Conservation (phyloP, 2,888 invertebrate genomes). For the Rhagophthalmus giganteus region DNA sequence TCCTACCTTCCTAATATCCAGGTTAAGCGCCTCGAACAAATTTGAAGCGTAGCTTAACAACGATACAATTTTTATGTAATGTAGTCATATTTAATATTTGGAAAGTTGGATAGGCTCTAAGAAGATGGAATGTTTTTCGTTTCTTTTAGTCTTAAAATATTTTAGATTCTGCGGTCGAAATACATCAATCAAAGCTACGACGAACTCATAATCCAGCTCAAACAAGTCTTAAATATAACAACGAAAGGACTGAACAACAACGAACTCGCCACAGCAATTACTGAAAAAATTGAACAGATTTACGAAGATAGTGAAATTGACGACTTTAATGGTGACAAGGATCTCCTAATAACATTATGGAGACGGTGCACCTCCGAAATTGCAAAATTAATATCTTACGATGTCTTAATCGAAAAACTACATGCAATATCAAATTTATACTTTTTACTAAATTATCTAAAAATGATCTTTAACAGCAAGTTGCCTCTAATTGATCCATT, state of each 20-base stretch:
- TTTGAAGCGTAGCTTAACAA: too few relatives aligned
- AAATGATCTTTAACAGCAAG: constrained; percentile 63
- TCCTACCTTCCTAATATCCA: too few relatives aligned
- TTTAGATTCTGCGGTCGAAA: constrained; percentile 13
- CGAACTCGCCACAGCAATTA: constrained; percentile 8
- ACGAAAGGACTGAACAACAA: neutral
- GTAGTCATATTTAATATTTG: too few relatives aligned
- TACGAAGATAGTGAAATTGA: constrained; percentile 2
- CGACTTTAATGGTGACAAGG: constrained; percentile 21
- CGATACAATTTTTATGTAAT: too few relatives aligned
- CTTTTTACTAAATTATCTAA: constrained; percentile 59
- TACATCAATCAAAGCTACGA: constrained; percentile 5
- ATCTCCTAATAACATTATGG: constrained; percentile 32
- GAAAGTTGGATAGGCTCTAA: too few relatives aligned
- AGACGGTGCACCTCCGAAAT: constrained; percentile 24
- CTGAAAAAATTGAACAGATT: constrained; percentile 16
- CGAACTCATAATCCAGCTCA: constrained; percentile 9
- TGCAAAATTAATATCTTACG: constrained; percentile 13
- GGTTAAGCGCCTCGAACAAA: too few relatives aligned
- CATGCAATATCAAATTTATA: constrained; percentile 44
- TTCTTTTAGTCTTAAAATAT: too few relatives aligned
- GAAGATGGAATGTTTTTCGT: too few relatives aligned
- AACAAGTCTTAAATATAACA: constrained; percentile 1
- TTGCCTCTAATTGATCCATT: constrained; percentile 81
- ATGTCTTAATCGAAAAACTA: constrained; percentile 14